Evolutionary conservation across 2,888 invertebrate genomes (phyloP), one percentile per base, ranked within the genome.

Genomic region (Druceiella hillmani): DNA sequence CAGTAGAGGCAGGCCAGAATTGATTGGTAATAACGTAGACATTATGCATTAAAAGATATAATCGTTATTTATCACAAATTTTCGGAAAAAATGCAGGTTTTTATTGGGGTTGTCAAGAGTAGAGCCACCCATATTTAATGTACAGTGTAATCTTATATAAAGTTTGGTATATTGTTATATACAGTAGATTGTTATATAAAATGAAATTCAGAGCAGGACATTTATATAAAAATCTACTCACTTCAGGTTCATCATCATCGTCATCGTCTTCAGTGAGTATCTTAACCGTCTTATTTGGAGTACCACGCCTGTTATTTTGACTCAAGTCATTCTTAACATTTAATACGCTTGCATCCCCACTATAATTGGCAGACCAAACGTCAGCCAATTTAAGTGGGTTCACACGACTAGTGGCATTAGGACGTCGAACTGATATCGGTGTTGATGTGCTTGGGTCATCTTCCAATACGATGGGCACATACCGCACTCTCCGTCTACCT

Each of bases 371-470:
- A 2, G 35, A 35, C 4, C 29, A 36, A 36, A 24, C 29, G 15
- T 13, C 30, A 7, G 12, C 15, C 10, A 11, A 9, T 17, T 10
- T 17, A 7, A 13, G 15, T 17, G 15, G 9, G 10, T 17, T 25
- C 12, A 12, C 4, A 25, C 2, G 10, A 25, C 25, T 11, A 11
- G 11, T 9, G 25, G 10, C 25, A 25, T 25, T n/a, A 4, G 10
- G 4, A 3, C 25, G 9, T 12, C 52, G 26, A 9, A 43, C 32
- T 20, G 61, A 60, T 35, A 58, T 59, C 3, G 69, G 69, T n/a
- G 71, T 70, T 3, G 71, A 71, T 7, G 71, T 69, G 44, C 66
- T 68, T 0, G 70, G 64, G 41, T 61, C 57, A 3, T 58, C 59
- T 25, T 68, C 70, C 36, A 68, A 38, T 46, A 62, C 61, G 40